Evolutionary conservation across 2,888 invertebrate genomes (phyloP), one percentile per base, ranked within the genome.

Genomic region (Timema podura): DNA sequence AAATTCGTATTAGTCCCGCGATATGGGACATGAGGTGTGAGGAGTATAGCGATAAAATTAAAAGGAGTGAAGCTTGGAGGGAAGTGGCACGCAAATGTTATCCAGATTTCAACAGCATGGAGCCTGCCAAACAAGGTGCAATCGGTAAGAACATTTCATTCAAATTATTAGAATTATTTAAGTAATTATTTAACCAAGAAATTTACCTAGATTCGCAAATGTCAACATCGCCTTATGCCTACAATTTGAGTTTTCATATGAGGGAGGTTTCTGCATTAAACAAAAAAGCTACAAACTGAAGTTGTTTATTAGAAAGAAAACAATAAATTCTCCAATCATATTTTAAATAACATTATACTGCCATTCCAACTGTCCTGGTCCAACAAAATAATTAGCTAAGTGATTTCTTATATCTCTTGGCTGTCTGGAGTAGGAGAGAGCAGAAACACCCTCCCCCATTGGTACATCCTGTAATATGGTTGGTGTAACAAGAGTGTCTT

Each of bases 151-250:
- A 30, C 30, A 30, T 30, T 30, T 30, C 30, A 30, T 30, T 30
- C 30, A 30, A 30, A 30, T 30, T 30, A 30, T 30, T 30, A 30
- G 30, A 51, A 51, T n/a, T 13, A n/a, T 51, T 51, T 13, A 51
- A 51, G 51, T 51, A 51, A 51, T 51, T 51, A 51, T 51, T 51
- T n/a, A 51, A 51, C 3, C 2, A 51, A 51, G 51, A 13, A 51
- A 51, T 51, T 51, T 51, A 51, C 11, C n/a, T 51, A 51, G 51
- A 51, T 51, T 51, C 51, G n/a, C 51, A 51, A 51, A 51, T 51
- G 51, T 13, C 30, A 30, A 30, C 30, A 30, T 30, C 30, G 30
- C 30, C 30, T 30, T 3, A 30, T 30, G 30, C 30, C 30, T 30
- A 30, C 30, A 30, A 30, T 30, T 30, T 30, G 30, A 30, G 30